Percentiles rank a stretch among this genome's conserved stretches.
Conservation (phyloP, 2,113 vertebrate genomes). For the Tetraodon nigroviridis region DNA sequence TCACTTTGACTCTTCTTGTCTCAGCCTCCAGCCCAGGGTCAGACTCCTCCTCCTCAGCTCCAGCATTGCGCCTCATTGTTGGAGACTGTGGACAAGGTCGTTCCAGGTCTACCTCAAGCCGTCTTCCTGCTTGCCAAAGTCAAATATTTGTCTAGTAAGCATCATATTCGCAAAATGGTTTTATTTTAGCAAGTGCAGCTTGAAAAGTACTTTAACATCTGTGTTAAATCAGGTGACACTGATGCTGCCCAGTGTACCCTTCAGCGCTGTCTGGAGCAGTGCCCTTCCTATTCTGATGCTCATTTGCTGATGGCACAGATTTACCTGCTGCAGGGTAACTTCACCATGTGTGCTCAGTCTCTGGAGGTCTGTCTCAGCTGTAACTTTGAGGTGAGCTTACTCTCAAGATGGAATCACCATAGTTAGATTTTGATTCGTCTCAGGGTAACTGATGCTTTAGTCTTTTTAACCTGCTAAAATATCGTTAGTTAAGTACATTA, state of each 20-base stretch:
- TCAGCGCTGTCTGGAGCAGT: conserved; percentile 83
- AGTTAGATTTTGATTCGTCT: not conserved
- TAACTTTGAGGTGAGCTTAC: conserved; percentile 86
- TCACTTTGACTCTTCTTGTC: conserved; percentile 8
- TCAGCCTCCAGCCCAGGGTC: conserved; percentile 81
- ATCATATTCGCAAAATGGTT: conserved; percentile 1
- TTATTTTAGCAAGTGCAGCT: not conserved
- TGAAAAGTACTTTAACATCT: not conserved
- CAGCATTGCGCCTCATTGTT: conserved; percentile 84
- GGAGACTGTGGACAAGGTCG: conserved; percentile 86
- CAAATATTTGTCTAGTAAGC: conserved; percentile 87
- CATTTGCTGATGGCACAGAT: conserved; percentile 96
- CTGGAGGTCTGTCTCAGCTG: conserved; percentile 93
- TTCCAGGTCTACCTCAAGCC: conserved; percentile 87
- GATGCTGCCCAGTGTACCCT: conserved; percentile 83
- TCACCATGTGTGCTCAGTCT: conserved; percentile 84
- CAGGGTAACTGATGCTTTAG: no score
- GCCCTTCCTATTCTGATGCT: conserved; percentile 85
- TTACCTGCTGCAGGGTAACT: conserved; percentile 84
- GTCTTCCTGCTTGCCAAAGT: conserved; percentile 88
- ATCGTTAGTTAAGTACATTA: no score
- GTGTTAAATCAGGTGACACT: conserved; percentile 61
- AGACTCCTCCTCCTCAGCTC: conserved; percentile 80
- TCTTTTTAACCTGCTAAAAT: no score
- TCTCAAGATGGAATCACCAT: not conserved